phyloP scores from a whole-genome alignment of 2,888 invertebrate species.

The Rhimphoctona megacephalus region DNA sequence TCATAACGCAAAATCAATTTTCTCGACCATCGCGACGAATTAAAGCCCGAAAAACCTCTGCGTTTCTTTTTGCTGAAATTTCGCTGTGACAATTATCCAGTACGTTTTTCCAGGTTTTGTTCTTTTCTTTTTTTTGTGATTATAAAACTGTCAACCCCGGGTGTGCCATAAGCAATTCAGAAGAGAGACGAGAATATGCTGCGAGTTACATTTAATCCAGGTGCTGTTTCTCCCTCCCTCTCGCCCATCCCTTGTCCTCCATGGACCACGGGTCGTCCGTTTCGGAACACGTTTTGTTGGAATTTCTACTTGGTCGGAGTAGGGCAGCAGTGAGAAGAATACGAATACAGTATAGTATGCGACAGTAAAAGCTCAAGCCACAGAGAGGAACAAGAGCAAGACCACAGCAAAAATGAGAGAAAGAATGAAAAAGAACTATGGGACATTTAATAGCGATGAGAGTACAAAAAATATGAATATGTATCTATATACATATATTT shows the following conservation, averaged over 20 bases:
- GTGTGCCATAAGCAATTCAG: slow-evolving; percentile 48
- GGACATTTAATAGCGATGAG: slow-evolving; percentile 36
- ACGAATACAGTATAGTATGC: neutral
- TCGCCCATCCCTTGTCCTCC: slow-evolving; percentile 5
- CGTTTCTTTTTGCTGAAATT: slow-evolving; percentile 30
- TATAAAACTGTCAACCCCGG: slow-evolving; percentile 47
- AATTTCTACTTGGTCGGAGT: slow-evolving; percentile 49
- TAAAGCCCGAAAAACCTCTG: slow-evolving; percentile 10
- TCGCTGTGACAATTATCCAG: slow-evolving; percentile 29
- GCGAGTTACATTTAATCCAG: slow-evolving; percentile 57
- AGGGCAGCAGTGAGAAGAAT: slow-evolving; percentile 25
- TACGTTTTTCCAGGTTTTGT: slow-evolving; percentile 30
- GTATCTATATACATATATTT: neutral
- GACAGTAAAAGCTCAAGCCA: slow-evolving; percentile 35
- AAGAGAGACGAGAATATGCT: slow-evolving; percentile 42
- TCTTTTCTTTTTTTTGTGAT: slow-evolving; percentile 25
- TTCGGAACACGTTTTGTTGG: slow-evolving; percentile 51
- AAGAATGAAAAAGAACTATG: slow-evolving; percentile 33
- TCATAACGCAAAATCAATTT: neutral
- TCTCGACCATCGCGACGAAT: neutral
- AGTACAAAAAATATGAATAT: slow-evolving; percentile 22
- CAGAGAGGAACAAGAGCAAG: slow-evolving; percentile 20
- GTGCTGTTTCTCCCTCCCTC: slow-evolving; percentile 31
- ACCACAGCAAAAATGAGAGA: slow-evolving; percentile 15
- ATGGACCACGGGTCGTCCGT: slow-evolving; percentile 25